These are phyloP conservation scores for Dugesia japonica DNA, from an alignment of 2,888 invertebrate species.

Conservation along the genomic window DNA sequence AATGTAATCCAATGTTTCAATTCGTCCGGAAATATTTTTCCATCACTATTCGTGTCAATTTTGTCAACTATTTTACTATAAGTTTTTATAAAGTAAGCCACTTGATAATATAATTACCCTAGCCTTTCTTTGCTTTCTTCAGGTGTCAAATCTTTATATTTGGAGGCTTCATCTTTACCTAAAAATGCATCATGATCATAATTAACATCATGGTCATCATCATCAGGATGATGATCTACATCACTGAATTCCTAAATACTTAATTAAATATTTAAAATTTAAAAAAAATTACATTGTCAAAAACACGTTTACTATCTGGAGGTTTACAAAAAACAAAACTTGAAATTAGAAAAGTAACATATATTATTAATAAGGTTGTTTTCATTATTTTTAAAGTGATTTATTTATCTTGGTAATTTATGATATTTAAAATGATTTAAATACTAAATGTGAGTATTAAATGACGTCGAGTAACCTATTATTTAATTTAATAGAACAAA, in stretches of 20 bases:
- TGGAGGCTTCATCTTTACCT: constrained; percentile 58
- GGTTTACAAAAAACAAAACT: background rate
- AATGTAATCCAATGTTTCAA: constrained; percentile 79
- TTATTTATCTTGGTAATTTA: too few relatives aligned
- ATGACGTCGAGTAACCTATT: background rate
- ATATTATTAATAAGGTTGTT: too few relatives aligned
- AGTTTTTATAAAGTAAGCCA: background rate
- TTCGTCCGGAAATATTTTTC: constrained; percentile 63
- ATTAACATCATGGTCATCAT: constrained; percentile 64
- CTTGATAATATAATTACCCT: constrained; percentile 38
- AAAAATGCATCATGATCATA: constrained; percentile 88
- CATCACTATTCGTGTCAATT: constrained; percentile 73
- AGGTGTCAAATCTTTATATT: constrained; percentile 68
- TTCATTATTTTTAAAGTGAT: too few relatives aligned
- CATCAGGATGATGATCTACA: constrained; percentile 38
- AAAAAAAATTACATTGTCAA: background rate
- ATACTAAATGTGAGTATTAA: background rate
- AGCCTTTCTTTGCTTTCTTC: constrained; percentile 69
- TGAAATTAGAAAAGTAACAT: background rate
- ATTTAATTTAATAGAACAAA: background rate
- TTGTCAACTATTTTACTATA: constrained; percentile 56
- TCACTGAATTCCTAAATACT: background rate
- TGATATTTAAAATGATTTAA: too few relatives aligned
- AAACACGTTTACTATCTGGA: background rate
- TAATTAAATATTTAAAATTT: background rate